Evolutionary conservation across 2,113 vertebrate genomes (phyloP), one percentile per base, ranked within the genome.

Genomic region (Columba livia): DNA sequence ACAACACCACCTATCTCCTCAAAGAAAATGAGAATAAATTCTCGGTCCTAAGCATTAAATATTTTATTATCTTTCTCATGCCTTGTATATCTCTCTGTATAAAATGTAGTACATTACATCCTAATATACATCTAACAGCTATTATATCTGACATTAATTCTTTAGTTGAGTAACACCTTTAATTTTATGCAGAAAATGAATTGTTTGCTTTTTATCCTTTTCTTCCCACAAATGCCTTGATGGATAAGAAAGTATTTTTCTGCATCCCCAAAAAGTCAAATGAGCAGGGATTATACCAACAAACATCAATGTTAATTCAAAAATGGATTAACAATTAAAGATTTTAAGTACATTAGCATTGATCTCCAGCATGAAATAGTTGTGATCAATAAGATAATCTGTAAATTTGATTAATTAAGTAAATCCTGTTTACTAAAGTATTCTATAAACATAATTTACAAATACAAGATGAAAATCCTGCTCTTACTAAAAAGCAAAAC

Each of bases 351-450:
- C 92, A 98, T 99, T 99, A 99, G 98, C 97, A 99, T 99, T 98
- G 99, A 99, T 98, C 98, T 97, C 71, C 88, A 93, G 90, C 89
- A 96, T 56, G 78, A 97, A 97, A 97, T 82, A 97, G 90, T 94
- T 93, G 87, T 97, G 98, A 99, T 99, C 98, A 98, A 99, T 99
- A 96, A 98, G 80, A 78, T 98, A 98, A 99, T 99, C 98, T 98
- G 98, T 96, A 99, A 99, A 99, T 98, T 96, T 98, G 98, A 99
- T 98, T 98, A 97, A 98, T 98, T 98, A 97, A 96, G 96, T 81
- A 98, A 99, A 99, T 99, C 99, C 98, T 98, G 97, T 99, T 99
- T 98, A 97, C 97, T 77, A 67, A 97, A 98, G 97, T 93, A 93
- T 88, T 93, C 95, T 93, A 97, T 86, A 97, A 98, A 98, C 93